These are phyloP conservation scores for Rousettus madagascariensis DNA, from an alignment of 2,797 vertebrate species.

Conservation along the genomic window DNA sequence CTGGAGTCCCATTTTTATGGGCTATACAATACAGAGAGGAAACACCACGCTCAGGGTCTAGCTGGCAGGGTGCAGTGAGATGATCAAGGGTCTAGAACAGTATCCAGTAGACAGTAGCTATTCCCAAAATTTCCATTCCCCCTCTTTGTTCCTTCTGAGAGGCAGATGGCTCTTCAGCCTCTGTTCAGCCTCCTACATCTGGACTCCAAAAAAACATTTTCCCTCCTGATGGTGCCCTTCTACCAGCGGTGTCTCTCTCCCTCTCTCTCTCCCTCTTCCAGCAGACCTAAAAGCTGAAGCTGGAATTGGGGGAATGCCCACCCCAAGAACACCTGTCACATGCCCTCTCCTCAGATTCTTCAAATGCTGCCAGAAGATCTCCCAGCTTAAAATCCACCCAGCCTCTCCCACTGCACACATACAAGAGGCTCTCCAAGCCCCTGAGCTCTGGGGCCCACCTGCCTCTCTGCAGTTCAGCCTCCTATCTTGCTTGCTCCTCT, in stretches of 20 bases:
- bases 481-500: background rate
- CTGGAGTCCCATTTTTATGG: background rate
- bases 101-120: background rate
- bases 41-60: background rate
- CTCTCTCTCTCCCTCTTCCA: background rate
- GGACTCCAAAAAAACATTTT: background rate
- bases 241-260: background rate
- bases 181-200: background rate
- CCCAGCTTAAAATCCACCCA: background rate
- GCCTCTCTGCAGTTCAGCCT: background rate
- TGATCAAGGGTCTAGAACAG: background rate
- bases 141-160: background rate
- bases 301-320: background rate
- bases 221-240: background rate
- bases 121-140: background rate
- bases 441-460: background rate
- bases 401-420: background rate
- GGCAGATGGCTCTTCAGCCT: background rate
- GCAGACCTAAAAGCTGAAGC: background rate
- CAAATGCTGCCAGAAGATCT: background rate
- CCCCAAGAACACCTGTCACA: background rate
- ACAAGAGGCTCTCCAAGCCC: background rate
- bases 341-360: background rate
- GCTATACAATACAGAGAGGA: background rate
- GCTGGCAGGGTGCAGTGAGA: background rate